Conservation (phyloP, 2,797 vertebrate genomes). For the Craterocephalus amniculus region DNA sequence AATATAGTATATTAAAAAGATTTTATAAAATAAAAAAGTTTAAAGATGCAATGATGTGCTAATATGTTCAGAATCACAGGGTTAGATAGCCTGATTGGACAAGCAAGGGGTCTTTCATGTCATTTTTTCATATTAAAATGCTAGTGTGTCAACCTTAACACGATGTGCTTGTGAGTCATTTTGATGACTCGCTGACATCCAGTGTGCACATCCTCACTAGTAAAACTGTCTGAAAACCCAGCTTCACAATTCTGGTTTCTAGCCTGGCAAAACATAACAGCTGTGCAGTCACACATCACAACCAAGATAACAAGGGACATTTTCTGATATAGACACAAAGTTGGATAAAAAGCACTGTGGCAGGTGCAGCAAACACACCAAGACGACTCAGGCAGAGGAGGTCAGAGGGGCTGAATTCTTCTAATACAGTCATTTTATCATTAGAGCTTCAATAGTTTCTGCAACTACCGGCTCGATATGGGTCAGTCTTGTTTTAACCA, state of each 20-base stretch:
- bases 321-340: not conserved
- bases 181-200: not conserved
- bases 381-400: not conserved
- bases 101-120: not conserved
- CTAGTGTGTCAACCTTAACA: not conserved
- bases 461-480: too few relatives aligned
- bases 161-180: not conserved
- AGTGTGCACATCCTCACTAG: not conserved
- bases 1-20: too few relatives aligned
- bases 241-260: too few relatives aligned
- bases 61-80: not conserved
- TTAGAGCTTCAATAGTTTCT: too few relatives aligned
- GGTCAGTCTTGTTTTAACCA: too few relatives aligned
- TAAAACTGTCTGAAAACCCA: not conserved
- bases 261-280: too few relatives aligned
- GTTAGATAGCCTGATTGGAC: constrained; percentile 16
- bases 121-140: not conserved
- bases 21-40: too few relatives aligned
- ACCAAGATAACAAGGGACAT: not conserved
- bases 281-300: not conserved
- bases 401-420: too few relatives aligned
- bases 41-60: constrained; percentile 3
- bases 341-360: not conserved
- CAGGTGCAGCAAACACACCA: too few relatives aligned
- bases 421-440: too few relatives aligned